Percentiles rank a stretch among this genome's conserved stretches.
These are phyloP conservation scores for Orchestia grillus DNA, from an alignment of 1,140 invertebrate genomes.

Conservation along the genomic window DNA sequence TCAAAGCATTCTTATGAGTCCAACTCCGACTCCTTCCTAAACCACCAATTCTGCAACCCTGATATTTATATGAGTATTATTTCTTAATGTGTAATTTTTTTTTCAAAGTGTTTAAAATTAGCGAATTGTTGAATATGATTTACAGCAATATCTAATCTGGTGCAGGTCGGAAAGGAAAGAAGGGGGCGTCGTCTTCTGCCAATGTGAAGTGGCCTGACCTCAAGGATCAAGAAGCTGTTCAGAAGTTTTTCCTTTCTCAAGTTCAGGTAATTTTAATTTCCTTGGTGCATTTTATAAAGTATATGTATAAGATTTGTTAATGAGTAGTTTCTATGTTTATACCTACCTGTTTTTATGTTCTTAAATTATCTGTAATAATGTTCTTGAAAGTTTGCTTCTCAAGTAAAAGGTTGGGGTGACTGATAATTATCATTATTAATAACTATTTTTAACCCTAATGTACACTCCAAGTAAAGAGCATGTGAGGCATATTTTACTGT, in stretches of 20 bases:
- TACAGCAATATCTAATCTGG: too few species aligned
- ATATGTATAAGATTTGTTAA: not conserved
- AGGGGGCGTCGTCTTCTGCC: conserved; percentile 59
- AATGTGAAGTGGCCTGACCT: conserved; percentile 82
- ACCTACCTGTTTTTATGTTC: too few species aligned
- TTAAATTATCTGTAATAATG: too few species aligned
- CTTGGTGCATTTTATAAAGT: not conserved
- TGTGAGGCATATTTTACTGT: too few species aligned
- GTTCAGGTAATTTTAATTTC: conserved; percentile 70
- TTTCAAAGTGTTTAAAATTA: not conserved
- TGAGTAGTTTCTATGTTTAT: not conserved
- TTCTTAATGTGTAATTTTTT: not conserved
- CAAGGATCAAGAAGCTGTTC: conserved; percentile 91
- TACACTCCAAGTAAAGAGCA: too few species aligned
- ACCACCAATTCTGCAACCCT: not conserved
- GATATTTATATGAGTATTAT: not conserved
- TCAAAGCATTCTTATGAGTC: too few species aligned
- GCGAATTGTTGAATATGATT: not conserved
- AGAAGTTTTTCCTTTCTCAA: conserved; percentile 91
- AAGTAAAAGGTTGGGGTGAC: too few species aligned
- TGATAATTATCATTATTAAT: too few species aligned
- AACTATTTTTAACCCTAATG: too few species aligned
- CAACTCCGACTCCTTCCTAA: too few species aligned
- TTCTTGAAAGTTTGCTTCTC: too few species aligned
- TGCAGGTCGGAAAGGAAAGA: conserved; percentile 71